Conservation (phyloP, 2,888 invertebrate species). For the Troides aeacus region DNA sequence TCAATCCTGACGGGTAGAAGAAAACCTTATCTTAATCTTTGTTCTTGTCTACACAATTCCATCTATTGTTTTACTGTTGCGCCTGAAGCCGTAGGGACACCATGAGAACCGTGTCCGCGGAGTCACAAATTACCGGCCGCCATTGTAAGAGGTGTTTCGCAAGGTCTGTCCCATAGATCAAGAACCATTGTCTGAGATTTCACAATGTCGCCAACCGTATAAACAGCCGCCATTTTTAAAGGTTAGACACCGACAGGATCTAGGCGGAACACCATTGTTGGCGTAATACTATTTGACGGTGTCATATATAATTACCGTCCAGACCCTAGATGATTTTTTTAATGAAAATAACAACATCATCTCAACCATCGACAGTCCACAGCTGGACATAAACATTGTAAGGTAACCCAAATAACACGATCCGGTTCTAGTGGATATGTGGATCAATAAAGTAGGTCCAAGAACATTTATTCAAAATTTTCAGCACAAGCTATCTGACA, state of each 20-base stretch:
- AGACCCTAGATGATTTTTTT: too few species aligned
- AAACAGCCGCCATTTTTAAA: slow-evolving; percentile 30
- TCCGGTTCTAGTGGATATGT: too few species aligned
- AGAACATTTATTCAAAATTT: too few species aligned
- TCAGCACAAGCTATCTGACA: too few species aligned
- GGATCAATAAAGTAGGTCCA: too few species aligned
- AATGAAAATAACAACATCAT: too few species aligned
- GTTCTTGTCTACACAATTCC: slow-evolving; percentile 22
- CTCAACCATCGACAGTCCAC: too few species aligned
- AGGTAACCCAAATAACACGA: too few species aligned
- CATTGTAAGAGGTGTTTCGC: slow-evolving; percentile 35
- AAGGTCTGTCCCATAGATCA: slow-evolving; percentile 40
- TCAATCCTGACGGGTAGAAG: slow-evolving; percentile 2
- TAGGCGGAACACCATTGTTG: slow-evolving; percentile 21
- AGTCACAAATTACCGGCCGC: slow-evolving; percentile 33
- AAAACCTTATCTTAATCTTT: slow-evolving; percentile 10
- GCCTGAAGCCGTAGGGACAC: slow-evolving; percentile 29
- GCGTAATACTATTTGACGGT: background rate
- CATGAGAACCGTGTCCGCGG: slow-evolving; percentile 34
- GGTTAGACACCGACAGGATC: slow-evolving; percentile 15
- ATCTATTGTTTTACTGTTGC: slow-evolving; percentile 19
- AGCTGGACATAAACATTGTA: too few species aligned
- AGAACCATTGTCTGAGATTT: slow-evolving; percentile 40
- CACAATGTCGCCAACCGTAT: slow-evolving; percentile 36
- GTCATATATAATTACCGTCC: too few species aligned